A percentile compares a stretch with the other conserved stretches of the same genome.
Conservation (phyloP, 1,140 invertebrate genomes). For the Globodera ellingtonae region DNA sequence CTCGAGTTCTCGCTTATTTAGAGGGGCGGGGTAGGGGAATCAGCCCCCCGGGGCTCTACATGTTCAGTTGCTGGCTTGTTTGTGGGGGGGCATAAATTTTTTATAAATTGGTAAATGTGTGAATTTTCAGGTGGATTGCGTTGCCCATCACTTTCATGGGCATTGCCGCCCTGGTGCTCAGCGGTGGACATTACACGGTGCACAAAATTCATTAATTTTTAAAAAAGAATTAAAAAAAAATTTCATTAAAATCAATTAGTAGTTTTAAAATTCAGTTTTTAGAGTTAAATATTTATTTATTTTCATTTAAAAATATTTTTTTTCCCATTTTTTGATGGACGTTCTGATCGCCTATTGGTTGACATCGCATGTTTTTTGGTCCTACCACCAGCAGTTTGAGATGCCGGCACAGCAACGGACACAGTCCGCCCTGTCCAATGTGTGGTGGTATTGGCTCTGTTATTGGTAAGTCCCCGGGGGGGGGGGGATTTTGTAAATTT, state of each 20-base stretch:
- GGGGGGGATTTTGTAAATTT: too few species aligned
- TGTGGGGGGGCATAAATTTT: neutral
- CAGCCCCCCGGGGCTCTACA: constrained; percentile 60
- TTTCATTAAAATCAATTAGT: too few species aligned
- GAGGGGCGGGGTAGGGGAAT: too few species aligned
- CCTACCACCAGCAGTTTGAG: constrained; percentile 64
- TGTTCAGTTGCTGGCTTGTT: constrained; percentile 29
- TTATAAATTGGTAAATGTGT: neutral
- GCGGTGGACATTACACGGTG: constrained; percentile 64
- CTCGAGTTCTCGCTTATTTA: too few species aligned
- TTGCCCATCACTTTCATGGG: constrained; percentile 62
- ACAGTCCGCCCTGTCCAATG: constrained; percentile 53
- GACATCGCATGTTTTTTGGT: constrained; percentile 62
- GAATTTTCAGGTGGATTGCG: constrained; percentile 60
- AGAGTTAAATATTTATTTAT: neutral
- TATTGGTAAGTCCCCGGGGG: constrained; percentile 54
- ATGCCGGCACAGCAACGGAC: constrained; percentile 46
- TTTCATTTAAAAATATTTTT: neutral
- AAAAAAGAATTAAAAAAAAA: too few species aligned
- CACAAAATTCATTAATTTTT: neutral
- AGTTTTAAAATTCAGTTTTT: too few species aligned
- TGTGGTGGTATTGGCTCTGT: constrained; percentile 65
- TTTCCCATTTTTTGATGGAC: constrained; percentile 32
- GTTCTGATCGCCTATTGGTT: constrained; percentile 64
- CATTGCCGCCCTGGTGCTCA: constrained; percentile 62